phyloP scores from a whole-genome alignment of 2,797 vertebrate species.

The Poliocrania exsul region DNA sequence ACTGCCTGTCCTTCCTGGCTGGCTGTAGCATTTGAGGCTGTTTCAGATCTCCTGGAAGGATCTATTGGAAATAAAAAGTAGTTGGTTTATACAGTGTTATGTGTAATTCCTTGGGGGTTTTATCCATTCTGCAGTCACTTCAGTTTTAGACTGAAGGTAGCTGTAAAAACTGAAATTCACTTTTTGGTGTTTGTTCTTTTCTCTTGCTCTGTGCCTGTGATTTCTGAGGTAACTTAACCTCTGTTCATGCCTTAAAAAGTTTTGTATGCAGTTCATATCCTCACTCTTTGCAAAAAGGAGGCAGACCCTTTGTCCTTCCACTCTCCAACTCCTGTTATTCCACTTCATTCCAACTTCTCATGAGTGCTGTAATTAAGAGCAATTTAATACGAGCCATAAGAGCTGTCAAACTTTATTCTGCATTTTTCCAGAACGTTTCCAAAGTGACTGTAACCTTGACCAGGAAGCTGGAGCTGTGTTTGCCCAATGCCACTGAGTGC shows the following conservation, averaged over 20 bases:
- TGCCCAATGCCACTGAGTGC: slow-evolving; percentile 76
- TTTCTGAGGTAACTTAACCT: neutral
- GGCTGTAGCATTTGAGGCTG: neutral
- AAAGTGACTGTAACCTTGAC: slow-evolving; percentile 78
- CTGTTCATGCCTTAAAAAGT: neutral
- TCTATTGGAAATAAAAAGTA: neutral
- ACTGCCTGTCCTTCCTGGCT: neutral
- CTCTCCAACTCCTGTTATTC: neutral
- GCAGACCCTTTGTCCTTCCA: neutral
- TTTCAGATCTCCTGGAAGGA: neutral
- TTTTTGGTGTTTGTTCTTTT: neutral
- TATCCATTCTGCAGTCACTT: neutral
- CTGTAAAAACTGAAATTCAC: neutral
- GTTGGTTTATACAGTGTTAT: neutral
- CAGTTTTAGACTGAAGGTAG: neutral
- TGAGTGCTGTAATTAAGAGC: neutral
- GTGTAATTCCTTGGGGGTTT: neutral
- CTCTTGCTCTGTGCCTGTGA: neutral
- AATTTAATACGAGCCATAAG: neutral
- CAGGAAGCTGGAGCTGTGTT: slow-evolving; percentile 77
- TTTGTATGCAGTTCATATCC: neutral
- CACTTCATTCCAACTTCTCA: neutral
- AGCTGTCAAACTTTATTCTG: neutral
- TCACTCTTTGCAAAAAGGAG: neutral
- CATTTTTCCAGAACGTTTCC: slow-evolving; percentile 41